Evolutionary conservation across 2,797 vertebrate genomes (phyloP).

Genomic region (Acrossocheilus wenchowensis): DNA sequence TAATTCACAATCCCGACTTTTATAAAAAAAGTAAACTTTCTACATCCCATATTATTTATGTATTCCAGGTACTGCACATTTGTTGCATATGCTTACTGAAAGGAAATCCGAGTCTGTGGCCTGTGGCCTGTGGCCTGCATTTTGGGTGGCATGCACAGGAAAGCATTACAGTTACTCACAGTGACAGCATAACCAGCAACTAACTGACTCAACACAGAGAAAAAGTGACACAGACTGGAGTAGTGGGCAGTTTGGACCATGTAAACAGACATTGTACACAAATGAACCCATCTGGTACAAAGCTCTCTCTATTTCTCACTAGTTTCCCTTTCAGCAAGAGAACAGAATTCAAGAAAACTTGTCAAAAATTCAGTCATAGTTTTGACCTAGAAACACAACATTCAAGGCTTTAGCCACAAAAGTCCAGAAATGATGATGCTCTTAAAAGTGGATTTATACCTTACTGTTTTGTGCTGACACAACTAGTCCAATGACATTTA

Average conservation of each 20-base stretch:
- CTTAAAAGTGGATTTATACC: slow-evolving; percentile 3
- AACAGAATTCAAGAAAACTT: slow-evolving; percentile 3
- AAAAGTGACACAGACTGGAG: slow-evolving; percentile 27
- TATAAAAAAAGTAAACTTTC: background rate
- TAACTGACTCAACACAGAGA: slow-evolving; percentile 23
- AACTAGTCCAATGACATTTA: background rate
- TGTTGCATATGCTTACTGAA: background rate
- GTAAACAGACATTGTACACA: slow-evolving; percentile 13
- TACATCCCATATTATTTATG: background rate
- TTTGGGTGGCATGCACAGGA: background rate
- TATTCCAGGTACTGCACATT: background rate
- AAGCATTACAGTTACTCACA: background rate
- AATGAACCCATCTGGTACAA: slow-evolving; percentile 9
- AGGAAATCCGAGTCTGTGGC: background rate
- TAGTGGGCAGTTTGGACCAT: background rate
- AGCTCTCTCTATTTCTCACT: background rate
- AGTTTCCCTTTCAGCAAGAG: background rate
- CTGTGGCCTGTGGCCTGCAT: background rate
- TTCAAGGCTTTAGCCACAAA: background rate
- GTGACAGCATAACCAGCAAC: background rate
- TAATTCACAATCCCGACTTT: no score
- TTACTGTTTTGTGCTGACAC: slow-evolving; percentile 5
- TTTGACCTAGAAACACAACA: background rate
- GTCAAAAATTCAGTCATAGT: background rate
- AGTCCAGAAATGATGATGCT: background rate